Percentiles rank a stretch among this genome's conserved stretches.
phyloP scores from a whole-genome alignment of 2,888 invertebrate genomes.

The Gari tellinella region DNA sequence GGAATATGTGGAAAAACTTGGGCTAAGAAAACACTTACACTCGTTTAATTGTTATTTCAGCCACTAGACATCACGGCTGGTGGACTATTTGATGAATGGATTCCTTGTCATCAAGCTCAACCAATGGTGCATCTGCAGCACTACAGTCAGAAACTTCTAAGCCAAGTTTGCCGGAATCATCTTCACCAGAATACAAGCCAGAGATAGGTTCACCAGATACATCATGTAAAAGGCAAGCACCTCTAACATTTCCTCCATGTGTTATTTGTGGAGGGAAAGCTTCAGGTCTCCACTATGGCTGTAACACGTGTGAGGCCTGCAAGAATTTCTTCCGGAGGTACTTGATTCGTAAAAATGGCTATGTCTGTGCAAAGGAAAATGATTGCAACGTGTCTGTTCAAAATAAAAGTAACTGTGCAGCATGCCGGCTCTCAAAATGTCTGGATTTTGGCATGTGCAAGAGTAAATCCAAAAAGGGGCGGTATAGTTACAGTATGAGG shows the following conservation, averaged over 20 bases:
- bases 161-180: too few species aligned
- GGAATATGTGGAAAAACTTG: too few species aligned
- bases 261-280: slow-evolving; percentile 57
- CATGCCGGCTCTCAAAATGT: slow-evolving; percentile 50
- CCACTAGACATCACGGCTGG: too few species aligned
- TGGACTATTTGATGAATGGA: too few species aligned
- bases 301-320: slow-evolving; percentile 63
- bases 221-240: too few species aligned
- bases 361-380: slow-evolving; percentile 30
- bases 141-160: too few species aligned
- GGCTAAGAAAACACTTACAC: too few species aligned
- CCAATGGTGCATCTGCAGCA: too few species aligned
- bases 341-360: slow-evolving; percentile 44
- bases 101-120: too few species aligned
- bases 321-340: slow-evolving; percentile 59
- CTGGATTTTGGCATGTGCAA: slow-evolving; percentile 46
- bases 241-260: slow-evolving; percentile 59
- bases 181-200: too few species aligned
- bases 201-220: too few species aligned
- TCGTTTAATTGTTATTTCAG: too few species aligned
- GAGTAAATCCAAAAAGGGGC: slow-evolving; percentile 46
- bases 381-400: slow-evolving; percentile 32
- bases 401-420: slow-evolving; percentile 47
- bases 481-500: slow-evolving; percentile 32
- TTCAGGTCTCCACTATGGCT: slow-evolving; percentile 63